Conservation (phyloP, 2,797 vertebrate species). For the Decapterus maruadsi region DNA sequence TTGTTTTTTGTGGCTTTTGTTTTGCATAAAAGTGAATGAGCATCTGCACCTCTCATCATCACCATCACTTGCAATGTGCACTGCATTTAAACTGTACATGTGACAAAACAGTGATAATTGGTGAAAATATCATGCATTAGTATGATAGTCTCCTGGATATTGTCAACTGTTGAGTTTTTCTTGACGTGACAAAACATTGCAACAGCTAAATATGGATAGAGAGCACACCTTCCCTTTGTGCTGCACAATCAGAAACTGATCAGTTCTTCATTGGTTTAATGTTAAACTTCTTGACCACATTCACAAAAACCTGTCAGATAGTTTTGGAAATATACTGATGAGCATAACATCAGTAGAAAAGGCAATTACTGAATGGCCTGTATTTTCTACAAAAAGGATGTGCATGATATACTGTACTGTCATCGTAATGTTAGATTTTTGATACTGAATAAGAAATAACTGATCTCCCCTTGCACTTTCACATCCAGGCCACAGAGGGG, state of each 20-base stretch:
- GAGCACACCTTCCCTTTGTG: background rate
- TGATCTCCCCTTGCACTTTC: conserved; percentile 16
- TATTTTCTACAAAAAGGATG: background rate
- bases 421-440: background rate
- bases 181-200: too few relatives aligned
- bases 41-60: too few relatives aligned
- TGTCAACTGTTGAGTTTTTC: too few relatives aligned
- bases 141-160: too few relatives aligned
- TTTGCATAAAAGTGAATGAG: too few relatives aligned
- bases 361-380: background rate
- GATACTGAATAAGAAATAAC: background rate
- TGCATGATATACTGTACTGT: too few relatives aligned
- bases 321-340: background rate
- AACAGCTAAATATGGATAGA: too few relatives aligned
- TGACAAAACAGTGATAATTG: too few relatives aligned
- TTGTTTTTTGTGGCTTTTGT: too few relatives aligned
- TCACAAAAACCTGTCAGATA: background rate
- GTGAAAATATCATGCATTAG: too few relatives aligned
- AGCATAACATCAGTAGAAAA: background rate
- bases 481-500: conserved; percentile 48
- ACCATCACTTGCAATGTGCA: too few relatives aligned
- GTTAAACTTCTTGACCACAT: background rate
- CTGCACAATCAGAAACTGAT: background rate
- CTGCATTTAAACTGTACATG: too few relatives aligned
- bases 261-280: background rate